Conservation (phyloP, 2,797 vertebrate genomes). For the Thunnus albacares region DNA sequence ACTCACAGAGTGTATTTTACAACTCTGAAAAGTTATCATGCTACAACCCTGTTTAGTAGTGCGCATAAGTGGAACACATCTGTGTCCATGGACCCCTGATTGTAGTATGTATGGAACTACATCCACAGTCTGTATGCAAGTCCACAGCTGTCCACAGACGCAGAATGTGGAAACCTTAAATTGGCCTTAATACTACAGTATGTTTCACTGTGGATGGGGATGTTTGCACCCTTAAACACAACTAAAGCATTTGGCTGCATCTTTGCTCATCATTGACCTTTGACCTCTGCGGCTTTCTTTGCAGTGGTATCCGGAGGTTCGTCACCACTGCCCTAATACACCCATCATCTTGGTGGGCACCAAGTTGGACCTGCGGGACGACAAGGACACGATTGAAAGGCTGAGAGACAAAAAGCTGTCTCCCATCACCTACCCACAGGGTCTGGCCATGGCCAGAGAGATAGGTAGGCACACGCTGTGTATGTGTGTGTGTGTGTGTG, state of each 20-base stretch:
- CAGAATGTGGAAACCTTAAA: too few species aligned
- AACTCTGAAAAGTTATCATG: too few species aligned
- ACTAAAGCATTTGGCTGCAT: neutral
- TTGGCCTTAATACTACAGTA: neutral
- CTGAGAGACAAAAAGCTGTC: slow-evolving; percentile 93
- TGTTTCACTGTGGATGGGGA: neutral
- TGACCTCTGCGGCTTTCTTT: neutral
- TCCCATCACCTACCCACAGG: slow-evolving; percentile 93
- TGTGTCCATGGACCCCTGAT: too few species aligned
- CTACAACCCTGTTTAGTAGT: too few species aligned
- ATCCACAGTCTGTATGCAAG: too few species aligned
- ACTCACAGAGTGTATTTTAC: too few species aligned
- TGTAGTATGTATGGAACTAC: too few species aligned
- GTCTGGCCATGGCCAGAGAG: slow-evolving; percentile 93
- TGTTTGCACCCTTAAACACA: neutral
- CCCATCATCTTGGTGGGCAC: slow-evolving; percentile 95
- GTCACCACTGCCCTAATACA: slow-evolving; percentile 94
- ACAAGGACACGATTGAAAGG: slow-evolving; percentile 93
- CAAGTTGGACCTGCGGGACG: slow-evolving; percentile 93
- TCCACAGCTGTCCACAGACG: too few species aligned
- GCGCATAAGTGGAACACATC: too few species aligned
- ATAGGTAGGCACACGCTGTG: slow-evolving; percentile 84
- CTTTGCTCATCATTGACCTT: neutral
- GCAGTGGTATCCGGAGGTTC: slow-evolving; percentile 95
- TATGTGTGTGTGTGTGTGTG: too few species aligned